Conservation (phyloP, 1,140 invertebrate genomes). For the Brachionus paranguensis region DNA sequence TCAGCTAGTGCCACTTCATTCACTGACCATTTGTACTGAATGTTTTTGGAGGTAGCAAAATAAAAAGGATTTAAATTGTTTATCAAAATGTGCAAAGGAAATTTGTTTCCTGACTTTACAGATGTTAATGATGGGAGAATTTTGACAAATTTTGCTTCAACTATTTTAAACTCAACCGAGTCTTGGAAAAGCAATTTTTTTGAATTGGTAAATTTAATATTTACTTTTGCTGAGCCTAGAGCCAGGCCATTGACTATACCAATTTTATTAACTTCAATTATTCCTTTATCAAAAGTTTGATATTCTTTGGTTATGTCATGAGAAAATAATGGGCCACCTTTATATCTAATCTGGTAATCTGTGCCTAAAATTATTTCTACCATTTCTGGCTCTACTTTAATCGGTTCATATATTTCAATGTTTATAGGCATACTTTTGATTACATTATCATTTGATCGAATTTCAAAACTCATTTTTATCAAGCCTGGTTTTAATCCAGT, state of each 20-base stretch:
- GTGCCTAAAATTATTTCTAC: not conserved
- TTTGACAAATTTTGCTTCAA: not conserved
- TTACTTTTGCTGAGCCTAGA: not conserved
- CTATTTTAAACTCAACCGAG: not conserved
- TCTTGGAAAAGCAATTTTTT: not conserved
- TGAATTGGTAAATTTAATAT: not conserved
- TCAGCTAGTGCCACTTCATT: not conserved
- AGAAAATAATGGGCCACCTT: not conserved
- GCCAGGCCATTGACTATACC: not conserved
- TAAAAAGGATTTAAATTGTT: slow-evolving; percentile 8
- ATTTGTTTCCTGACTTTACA: not conserved
- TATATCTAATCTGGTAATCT: not conserved
- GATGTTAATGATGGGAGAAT: not conserved
- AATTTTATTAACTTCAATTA: not conserved
- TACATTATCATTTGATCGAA: not conserved
- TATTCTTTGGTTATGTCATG: not conserved
- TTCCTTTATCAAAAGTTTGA: not conserved
- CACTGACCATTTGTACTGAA: not conserved
- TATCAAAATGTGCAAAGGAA: not conserved
- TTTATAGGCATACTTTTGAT: not conserved
- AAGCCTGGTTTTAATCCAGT: not conserved
- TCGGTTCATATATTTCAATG: not conserved
- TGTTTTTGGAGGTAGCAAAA: not conserved
- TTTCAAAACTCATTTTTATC: not conserved
- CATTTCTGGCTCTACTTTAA: not conserved